phyloP scores from a whole-genome alignment of 1,140 invertebrate species.

The Papilio dardanus region DNA sequence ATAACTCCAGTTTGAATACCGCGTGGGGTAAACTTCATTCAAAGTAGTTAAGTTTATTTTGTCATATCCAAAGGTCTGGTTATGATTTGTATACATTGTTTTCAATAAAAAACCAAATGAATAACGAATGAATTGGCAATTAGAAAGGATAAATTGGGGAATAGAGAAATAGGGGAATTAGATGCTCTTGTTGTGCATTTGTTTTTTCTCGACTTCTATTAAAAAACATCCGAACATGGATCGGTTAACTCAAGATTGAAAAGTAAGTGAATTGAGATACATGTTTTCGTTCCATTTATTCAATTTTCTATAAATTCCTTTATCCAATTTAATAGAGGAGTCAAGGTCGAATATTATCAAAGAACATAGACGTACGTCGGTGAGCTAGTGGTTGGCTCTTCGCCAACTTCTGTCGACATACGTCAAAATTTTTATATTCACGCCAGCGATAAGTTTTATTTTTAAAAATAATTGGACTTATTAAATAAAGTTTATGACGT shows the following conservation, averaged over 20 bases:
- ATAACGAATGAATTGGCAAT: background rate
- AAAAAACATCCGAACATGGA: background rate
- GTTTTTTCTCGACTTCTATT: background rate
- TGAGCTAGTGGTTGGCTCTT: constrained; percentile 1
- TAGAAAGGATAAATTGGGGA: background rate
- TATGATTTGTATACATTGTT: no score
- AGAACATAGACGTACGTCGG: background rate
- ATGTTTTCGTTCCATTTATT: background rate
- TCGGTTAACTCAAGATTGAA: background rate
- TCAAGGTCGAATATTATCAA: background rate
- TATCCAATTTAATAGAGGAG: constrained; percentile 12
- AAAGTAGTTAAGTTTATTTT: no score
- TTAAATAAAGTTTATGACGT: constrained; percentile 25
- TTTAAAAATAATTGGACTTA: constrained; percentile 28
- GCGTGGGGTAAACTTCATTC: background rate
- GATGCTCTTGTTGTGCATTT: background rate
- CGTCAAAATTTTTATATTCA: constrained; percentile 33
- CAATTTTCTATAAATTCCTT: constrained; percentile 17
- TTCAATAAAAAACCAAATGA: no score
- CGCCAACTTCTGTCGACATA: constrained; percentile 32
- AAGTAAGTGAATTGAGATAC: background rate
- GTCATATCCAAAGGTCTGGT: no score
- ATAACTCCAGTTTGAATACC: background rate
- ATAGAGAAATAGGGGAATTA: background rate
- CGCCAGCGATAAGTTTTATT: constrained; percentile 27